Conservation (phyloP, 2,888 invertebrate genomes). For the Meghimatium bilineatum region DNA sequence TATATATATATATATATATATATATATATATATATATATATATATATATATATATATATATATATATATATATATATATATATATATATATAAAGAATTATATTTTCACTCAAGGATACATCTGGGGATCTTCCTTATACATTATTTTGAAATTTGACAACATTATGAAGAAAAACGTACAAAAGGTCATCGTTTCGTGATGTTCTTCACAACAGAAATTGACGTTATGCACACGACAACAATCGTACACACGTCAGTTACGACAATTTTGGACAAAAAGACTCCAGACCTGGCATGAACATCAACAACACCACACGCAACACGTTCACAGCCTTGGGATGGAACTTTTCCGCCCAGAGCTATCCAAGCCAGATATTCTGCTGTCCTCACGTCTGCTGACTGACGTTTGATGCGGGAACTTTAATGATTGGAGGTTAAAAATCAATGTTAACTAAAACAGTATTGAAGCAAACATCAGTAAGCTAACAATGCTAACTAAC, state of each 20-base stretch:
- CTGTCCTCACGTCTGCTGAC: slow-evolving; percentile 58
- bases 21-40: no score
- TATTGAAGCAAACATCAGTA: no score
- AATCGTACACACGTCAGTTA: background rate
- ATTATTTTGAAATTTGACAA: background rate
- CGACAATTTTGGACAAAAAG: background rate
- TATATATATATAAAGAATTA: no score
- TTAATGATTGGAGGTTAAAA: background rate
- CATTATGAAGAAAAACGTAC: background rate
- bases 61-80: no score
- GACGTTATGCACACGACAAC: background rate
- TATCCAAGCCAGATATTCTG: slow-evolving; percentile 60
- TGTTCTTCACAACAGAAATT: background rate
- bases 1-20: no score
- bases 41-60: no score
- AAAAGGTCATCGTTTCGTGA: no score
- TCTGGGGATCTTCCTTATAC: no score
- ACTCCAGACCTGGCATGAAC: slow-evolving; percentile 54
- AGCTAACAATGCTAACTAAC: no score
- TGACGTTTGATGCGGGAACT: slow-evolving; percentile 58
- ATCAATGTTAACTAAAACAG: background rate
- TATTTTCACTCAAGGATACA: no score
- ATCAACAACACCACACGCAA: slow-evolving; percentile 60
- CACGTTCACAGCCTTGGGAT: slow-evolving; percentile 51
- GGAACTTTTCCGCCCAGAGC: slow-evolving; percentile 55